phyloP scores from a whole-genome alignment of 2,888 invertebrate species.

The Drosophila ustulata region DNA sequence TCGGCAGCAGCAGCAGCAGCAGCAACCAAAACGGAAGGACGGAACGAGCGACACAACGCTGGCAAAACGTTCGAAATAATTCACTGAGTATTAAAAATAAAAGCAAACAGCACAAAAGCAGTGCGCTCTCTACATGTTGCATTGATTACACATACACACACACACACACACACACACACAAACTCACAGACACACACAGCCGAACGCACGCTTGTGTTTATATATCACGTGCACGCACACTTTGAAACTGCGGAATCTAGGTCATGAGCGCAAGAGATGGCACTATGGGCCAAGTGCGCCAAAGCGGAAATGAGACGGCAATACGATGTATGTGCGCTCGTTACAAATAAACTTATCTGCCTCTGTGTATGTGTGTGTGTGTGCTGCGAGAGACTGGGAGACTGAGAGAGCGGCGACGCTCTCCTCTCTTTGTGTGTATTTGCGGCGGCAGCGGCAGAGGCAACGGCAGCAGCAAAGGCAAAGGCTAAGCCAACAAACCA shows the following conservation, averaged over 20 bases:
- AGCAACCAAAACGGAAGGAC: constrained; percentile 69
- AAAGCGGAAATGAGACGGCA: constrained; percentile 83
- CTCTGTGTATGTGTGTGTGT: constrained; percentile 26
- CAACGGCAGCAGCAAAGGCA: constrained; percentile 19
- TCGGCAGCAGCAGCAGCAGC: constrained; percentile 15
- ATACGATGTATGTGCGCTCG: constrained; percentile 49
- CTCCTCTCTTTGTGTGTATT: constrained; percentile 19
- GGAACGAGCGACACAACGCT: constrained; percentile 59
- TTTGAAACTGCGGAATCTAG: constrained; percentile 81
- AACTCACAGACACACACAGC: too few species aligned
- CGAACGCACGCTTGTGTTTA: constrained; percentile 43
- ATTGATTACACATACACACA: constrained; percentile 81
- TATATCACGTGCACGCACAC: constrained; percentile 79
- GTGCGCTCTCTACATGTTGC: constrained; percentile 82
- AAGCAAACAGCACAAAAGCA: constrained; percentile 42
- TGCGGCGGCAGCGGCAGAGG: constrained; percentile 18
- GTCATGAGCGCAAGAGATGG: constrained; percentile 85
- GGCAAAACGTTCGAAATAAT: constrained; percentile 70
- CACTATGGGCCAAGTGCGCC: constrained; percentile 80
- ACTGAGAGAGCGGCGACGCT: constrained; percentile 14
- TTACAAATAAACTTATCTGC: constrained; percentile 53
- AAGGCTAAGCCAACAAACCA: constrained; percentile 34
- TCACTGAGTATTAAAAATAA: constrained; percentile 76
- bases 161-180: constrained; percentile 30
- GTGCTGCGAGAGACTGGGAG: constrained; percentile 22